Base-by-base conservation (phyloP, 92 coral and sea anemone genomes). In the Blastomussa wellsi region DNA sequence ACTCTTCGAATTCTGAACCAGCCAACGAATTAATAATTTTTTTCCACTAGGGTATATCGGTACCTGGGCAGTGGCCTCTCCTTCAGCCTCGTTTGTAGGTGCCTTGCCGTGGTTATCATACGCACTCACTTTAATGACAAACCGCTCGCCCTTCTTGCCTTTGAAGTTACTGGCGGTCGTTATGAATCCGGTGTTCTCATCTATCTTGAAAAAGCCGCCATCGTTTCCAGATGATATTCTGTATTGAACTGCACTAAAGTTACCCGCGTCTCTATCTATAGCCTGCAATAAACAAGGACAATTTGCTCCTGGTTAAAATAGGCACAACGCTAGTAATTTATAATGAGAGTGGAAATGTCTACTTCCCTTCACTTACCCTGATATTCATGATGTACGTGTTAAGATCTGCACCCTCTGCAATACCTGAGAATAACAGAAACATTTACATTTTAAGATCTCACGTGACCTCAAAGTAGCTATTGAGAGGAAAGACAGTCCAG, bases 191-290 rank as follows among this genome's bases (percentile, higher is more conserved):
- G 96, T 91, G 49, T 37, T 55, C 51, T 93, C 88, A 51, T 89
- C 86, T 53, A 95, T 87, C 29, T 82, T 86, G 74, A 96, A 96
- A 88, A 84, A 95, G 32, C 95, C 93, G 4, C 94, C 95, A 48
- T 92, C 89, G 69, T 96, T 92, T 37, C 98, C 98, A 26, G 98
- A 90, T 47, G 92, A 67, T 49, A 96, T 94, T 57, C 97, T 93
- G 15, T 93, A 96, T 2, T 84, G 90, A 37, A 92, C 90, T 38
- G 94, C 70, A 59, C 98, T 92, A 84, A 86, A 94, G 72, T 90
- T 87, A 20, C 98, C 98, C 5, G 79, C 88, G 88, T 96, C 98
- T 28, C 91, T 84, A 79, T 96, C 98, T 31, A 89, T 89, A 11
- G 98, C 97, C 98, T 95, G 73, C 26, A 55, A 87, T 14, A 38